Evolutionary conservation across 2,113 vertebrate genomes (phyloP), one percentile per base, ranked within the genome.

Genomic region (Apeltes quadracus): DNA sequence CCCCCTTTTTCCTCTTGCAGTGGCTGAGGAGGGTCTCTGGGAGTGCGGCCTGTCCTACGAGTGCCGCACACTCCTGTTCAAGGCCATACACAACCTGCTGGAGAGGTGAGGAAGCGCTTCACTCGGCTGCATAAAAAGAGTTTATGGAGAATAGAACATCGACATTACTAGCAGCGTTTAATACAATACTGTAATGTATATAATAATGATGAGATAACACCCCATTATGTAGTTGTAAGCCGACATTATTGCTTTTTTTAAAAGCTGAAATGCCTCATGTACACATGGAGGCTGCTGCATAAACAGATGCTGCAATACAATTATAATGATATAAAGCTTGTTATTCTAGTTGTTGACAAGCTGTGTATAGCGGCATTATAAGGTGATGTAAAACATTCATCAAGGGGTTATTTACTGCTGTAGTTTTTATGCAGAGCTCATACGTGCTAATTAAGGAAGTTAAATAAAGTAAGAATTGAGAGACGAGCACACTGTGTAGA

Each of bases 11-110:
- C 41, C 91, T 92, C 87, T n/a, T n/a, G n/a, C 93, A 99, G 97
- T 98, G 94, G 94, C 96, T 63, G 97, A 99, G 87, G 97, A 98
- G 91, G 97, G 97, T 76, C 89, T 97, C 5, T 98, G 97, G 97
- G 97, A 98, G 92, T 98, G 97, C 74, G 97, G 97, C 54, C 96
- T 98, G 90, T 97, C 97, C 70, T 99, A 99, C 58, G 97, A 99
- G 92, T 99, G 97, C 87, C 92, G 97, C 88, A 99, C 97, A 14
- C 94, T 99, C 76, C 96, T 99, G 88, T 99, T 99, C 93, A 98
- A 99, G 94, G 97, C 97, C 55, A 97, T 99, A 87, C 97, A 99
- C 92, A 99, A 98, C 92, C 93, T 99, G 84, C 92, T 99, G 92
- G 97, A 99, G 93, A 98, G 97, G 97, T 99, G 96, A 94, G 91